phyloP scores from a whole-genome alignment of 2,797 vertebrate genomes.

The Rallus crepitans region DNA sequence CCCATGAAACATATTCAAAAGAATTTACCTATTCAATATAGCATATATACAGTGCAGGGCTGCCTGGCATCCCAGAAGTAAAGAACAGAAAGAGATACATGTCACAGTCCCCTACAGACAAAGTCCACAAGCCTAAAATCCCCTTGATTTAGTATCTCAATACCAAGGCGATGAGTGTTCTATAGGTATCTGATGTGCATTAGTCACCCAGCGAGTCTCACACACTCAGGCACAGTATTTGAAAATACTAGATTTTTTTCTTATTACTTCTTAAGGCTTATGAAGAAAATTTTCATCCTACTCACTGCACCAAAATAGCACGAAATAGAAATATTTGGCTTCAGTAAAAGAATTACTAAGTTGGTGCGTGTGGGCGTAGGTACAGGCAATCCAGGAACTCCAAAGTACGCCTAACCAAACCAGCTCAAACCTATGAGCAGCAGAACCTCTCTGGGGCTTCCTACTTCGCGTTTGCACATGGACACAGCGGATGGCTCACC shows the following conservation, averaged over 20 bases:
- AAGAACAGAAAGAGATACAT: background rate
- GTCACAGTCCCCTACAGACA: accelerated
- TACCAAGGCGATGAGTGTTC: background rate
- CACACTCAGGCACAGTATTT: background rate
- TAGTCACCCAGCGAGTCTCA: slow-evolving; percentile 26
- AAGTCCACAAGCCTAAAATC: background rate
- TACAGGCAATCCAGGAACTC: background rate
- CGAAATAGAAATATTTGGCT: slow-evolving; percentile 37
- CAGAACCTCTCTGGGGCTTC: background rate
- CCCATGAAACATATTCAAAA: background rate
- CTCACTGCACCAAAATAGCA: slow-evolving; percentile 6
- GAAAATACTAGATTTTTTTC: background rate
- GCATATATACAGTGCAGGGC: background rate
- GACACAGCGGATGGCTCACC: background rate
- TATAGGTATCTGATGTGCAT: background rate
- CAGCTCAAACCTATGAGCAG: background rate
- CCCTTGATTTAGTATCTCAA: background rate
- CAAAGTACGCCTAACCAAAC: background rate
- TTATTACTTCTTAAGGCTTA: background rate
- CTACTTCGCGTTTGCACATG: accelerated
- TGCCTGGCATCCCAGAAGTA: background rate
- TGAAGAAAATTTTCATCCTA: slow-evolving; percentile 18
- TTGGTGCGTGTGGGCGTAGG: background rate
- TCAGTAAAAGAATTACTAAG: background rate
- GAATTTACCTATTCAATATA: background rate